phyloP scores from a whole-genome alignment of 2,888 invertebrate genomes.

The Phyto melanocephala region DNA sequence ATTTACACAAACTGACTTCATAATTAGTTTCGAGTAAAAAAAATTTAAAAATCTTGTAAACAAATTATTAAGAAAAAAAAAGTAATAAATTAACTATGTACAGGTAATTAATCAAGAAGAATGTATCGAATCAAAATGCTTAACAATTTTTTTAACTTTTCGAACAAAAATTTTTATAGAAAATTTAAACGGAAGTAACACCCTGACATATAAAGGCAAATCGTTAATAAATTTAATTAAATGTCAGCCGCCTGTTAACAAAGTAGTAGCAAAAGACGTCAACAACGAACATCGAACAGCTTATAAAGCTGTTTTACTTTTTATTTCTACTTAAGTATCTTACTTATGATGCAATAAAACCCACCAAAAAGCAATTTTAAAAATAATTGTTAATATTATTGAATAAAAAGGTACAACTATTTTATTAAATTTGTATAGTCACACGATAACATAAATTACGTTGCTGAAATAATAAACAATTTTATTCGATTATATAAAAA shows the following conservation, averaged over 20 bases:
- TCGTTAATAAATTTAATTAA: not conserved
- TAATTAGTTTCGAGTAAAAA: not conserved
- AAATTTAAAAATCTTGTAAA: no score
- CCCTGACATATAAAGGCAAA: slow-evolving; percentile 1
- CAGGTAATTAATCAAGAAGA: not conserved
- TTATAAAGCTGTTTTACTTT: not conserved
- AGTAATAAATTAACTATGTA: not conserved
- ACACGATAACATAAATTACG: slow-evolving; percentile 58
- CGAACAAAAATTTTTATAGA: not conserved
- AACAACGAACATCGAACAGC: not conserved
- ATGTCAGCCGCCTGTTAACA: not conserved
- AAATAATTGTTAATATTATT: slow-evolving; percentile 15
- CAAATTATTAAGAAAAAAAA: no score
- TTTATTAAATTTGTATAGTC: slow-evolving; percentile 39
- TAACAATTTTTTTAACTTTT: slow-evolving; percentile 5
- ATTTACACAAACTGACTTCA: slow-evolving; percentile 27
- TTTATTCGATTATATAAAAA: slow-evolving; percentile 16
- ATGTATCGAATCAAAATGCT: not conserved
- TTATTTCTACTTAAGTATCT: not conserved
- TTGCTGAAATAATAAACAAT: slow-evolving; percentile 60
- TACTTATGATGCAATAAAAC: slow-evolving; percentile 52
- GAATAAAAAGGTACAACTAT: not conserved
- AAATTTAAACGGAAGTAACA: slow-evolving; percentile 28
- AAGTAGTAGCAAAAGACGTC: not conserved
- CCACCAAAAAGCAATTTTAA: slow-evolving; percentile 46